Percentiles rank a stretch among this genome's conserved stretches.
These are phyloP conservation scores for Pemphigus obesinymphae DNA, from an alignment of 1,140 invertebrate species.

Conservation along the genomic window DNA sequence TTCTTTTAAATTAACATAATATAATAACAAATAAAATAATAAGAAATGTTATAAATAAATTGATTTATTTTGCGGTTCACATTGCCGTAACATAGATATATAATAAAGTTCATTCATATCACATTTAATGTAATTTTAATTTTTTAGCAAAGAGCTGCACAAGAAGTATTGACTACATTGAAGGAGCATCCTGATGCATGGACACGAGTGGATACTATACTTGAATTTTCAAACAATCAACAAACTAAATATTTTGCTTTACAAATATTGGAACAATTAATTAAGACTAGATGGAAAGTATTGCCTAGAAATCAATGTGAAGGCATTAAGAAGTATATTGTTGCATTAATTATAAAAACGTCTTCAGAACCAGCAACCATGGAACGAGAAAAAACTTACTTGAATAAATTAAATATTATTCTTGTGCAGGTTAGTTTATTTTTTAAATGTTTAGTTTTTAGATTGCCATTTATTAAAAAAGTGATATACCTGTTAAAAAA, in stretches of 20 bases:
- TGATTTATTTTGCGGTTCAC: no score
- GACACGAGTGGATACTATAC: conserved; percentile 97
- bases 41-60: no score
- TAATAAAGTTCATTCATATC: no score
- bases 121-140: neutral
- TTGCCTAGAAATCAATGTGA: conserved; percentile 97
- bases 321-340: conserved; percentile 99
- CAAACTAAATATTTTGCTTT: conserved; percentile 99
- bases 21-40: no score
- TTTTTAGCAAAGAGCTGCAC: conserved; percentile 79
- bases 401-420: conserved; percentile 99
- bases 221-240: conserved; percentile 88
- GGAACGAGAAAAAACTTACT: conserved; percentile 92
- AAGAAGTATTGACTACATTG: conserved; percentile 88
- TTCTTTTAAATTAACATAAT: no score
- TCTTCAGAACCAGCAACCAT: conserved; percentile 85
- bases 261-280: conserved; percentile 98
- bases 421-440: conserved; percentile 71
- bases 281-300: conserved; percentile 99
- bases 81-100: no score
- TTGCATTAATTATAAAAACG: conserved; percentile 96
- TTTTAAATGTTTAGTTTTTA: neutral
- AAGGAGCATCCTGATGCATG: conserved; percentile 99
- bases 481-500: neutral
- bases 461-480: no score